A percentile compares a stretch with the other conserved stretches of the same genome.
Evolutionary conservation across 2,113 vertebrate genomes (phyloP).

Genomic region (Junco hyemalis): DNA sequence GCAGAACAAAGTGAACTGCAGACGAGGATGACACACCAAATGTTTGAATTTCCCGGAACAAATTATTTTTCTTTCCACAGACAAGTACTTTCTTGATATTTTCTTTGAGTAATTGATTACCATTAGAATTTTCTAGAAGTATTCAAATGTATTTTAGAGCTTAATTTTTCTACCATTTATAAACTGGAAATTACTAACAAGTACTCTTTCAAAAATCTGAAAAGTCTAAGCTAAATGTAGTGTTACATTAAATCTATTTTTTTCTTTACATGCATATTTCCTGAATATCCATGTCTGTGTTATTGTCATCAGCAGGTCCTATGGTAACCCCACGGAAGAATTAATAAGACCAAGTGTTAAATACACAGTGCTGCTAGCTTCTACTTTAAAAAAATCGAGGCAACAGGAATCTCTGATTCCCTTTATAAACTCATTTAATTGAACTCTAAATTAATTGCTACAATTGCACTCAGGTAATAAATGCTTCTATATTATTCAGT

Average conservation of each 20-base stretch:
- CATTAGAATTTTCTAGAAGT: background rate
- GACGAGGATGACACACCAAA: background rate
- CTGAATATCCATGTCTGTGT: rapidly evolving
- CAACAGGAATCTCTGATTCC: background rate
- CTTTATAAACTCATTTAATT: background rate
- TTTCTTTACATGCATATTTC: background rate
- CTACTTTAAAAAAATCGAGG: background rate
- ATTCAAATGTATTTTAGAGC: background rate
- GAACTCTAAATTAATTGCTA: background rate
- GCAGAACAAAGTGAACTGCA: background rate
- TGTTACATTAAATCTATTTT: background rate
- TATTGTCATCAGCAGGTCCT: background rate
- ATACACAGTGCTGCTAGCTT: background rate
- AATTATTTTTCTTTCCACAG: background rate
- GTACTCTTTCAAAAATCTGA: background rate
- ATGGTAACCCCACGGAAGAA: background rate
- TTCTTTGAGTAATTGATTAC: background rate
- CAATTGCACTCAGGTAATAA: background rate
- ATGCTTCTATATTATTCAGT: background rate
- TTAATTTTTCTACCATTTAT: background rate
- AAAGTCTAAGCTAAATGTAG: background rate
- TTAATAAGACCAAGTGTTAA: background rate
- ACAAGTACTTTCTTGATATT: background rate
- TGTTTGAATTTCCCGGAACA: background rate
- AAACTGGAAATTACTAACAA: background rate